A percentile compares a stretch with the other conserved stretches of the same genome.
Conservation (phyloP, 2,888 invertebrate species). For the Meliscaeva auricollis region DNA sequence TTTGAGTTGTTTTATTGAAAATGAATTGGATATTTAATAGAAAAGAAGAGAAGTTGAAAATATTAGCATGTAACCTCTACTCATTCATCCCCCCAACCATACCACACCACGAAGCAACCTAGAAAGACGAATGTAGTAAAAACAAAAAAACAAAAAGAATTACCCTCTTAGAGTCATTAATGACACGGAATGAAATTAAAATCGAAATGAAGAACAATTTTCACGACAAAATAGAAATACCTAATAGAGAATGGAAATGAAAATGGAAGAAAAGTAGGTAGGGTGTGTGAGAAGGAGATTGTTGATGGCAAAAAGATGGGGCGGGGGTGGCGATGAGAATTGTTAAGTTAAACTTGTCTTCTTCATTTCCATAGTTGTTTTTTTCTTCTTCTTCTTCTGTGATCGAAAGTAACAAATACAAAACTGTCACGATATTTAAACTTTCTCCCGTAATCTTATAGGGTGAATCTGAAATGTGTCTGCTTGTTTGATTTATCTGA, state of each 20-base stretch:
- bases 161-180: conserved; percentile 70
- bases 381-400: not conserved
- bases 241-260: not conserved
- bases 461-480: too few relatives aligned
- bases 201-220: conserved; percentile 75
- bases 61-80: conserved; percentile 5
- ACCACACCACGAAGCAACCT: too few relatives aligned
- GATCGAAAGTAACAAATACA: not conserved
- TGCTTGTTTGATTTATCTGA: too few relatives aligned
- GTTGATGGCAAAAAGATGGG: too few relatives aligned
- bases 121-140: not conserved
- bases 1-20: conserved; percentile 53
- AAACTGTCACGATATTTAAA: too few relatives aligned
- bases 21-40: conserved; percentile 61
- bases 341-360: conserved; percentile 56
- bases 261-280: not conserved
- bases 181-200: conserved; percentile 76
- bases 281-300: not conserved
- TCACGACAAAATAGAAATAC: conserved; percentile 25
- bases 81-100: not conserved
- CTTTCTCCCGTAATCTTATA: too few relatives aligned
- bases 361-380: conserved; percentile 13
- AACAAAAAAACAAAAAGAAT: conserved; percentile 22
- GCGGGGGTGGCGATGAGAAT: conserved; percentile 2
- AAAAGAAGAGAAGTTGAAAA: not conserved